Evolutionary conservation across 2,113 vertebrate genomes (phyloP).

Genomic region (Saiga tatarica): DNA sequence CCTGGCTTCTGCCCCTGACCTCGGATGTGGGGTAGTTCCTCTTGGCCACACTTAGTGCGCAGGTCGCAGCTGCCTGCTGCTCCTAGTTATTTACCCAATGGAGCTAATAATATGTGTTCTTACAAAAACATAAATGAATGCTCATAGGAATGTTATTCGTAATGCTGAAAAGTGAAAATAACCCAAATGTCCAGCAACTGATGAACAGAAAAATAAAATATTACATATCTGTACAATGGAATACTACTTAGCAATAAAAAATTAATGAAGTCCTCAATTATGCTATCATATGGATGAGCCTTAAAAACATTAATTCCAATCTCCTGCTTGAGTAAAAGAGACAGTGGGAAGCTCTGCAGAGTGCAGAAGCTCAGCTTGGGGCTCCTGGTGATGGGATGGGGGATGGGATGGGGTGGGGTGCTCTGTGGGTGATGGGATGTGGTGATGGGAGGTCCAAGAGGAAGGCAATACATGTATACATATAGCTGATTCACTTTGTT

Average conservation of each 20-base stretch:
- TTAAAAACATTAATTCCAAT: neutral
- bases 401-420: neutral
- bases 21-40: too few relatives aligned
- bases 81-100: neutral
- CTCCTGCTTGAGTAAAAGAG: neutral
- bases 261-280: neutral
- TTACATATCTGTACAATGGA: neutral
- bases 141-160: neutral
- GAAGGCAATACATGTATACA: neutral
- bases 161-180: neutral
- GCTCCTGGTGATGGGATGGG: neutral
- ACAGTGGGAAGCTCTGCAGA: neutral
- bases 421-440: neutral
- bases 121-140: neutral
- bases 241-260: neutral
- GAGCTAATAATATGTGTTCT: neutral
- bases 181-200: neutral
- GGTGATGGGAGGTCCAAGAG: neutral
- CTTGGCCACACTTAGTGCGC: rapidly evolving
- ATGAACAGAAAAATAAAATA: neutral
- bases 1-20: too few relatives aligned
- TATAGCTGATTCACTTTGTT: neutral
- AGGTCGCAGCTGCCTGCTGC: too few relatives aligned
- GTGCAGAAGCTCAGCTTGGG: neutral
- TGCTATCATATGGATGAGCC: neutral